These are phyloP conservation scores for Drosophila subquinaria DNA, from an alignment of 2,888 invertebrate genomes.

Conservation along the genomic window DNA sequence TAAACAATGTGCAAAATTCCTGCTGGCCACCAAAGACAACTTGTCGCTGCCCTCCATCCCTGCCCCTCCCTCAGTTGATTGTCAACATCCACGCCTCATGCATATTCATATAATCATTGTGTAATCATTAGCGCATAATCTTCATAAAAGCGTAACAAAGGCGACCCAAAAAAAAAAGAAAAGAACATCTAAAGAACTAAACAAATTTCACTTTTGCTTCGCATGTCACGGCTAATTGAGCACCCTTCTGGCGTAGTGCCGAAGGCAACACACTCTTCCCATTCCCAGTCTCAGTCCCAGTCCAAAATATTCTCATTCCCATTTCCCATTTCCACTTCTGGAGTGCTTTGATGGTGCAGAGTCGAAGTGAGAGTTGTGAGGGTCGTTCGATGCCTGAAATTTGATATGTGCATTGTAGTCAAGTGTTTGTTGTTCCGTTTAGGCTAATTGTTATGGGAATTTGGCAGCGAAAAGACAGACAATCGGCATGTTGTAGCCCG, in stretches of 20 bases:
- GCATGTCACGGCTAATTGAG: conserved; percentile 85
- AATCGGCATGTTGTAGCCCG: conserved; percentile 1
- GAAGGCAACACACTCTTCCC: conserved; percentile 57
- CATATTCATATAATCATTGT: conserved; percentile 84
- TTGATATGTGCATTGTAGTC: conserved; percentile 78
- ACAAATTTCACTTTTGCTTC: conserved; percentile 77
- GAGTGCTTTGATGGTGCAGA: conserved; percentile 37
- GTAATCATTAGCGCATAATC: conserved; percentile 83
- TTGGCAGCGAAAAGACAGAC: conserved; percentile 50
- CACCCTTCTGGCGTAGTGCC: conserved; percentile 84
- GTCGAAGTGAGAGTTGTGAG: conserved; percentile 11
- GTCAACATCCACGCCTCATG: conserved; percentile 61
- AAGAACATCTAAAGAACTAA: conserved; percentile 45
- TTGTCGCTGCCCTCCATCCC: conserved; percentile 44
- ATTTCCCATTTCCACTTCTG: conserved; percentile 28
- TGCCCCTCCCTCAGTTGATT: not conserved
- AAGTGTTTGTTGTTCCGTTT: conserved; percentile 80
- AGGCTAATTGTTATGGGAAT: conserved; percentile 83
- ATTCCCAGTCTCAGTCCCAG: conserved; percentile 24
- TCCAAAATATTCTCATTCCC: conserved; percentile 15
- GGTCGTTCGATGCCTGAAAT: conserved; percentile 62
- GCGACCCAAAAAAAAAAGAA: conserved; percentile 28
- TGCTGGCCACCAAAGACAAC: conserved; percentile 51
- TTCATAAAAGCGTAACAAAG: conserved; percentile 73
- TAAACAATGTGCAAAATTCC: conserved; percentile 67